Base-by-base conservation (phyloP, 2,888 invertebrate species). In the Hypercompe scribonia region DNA sequence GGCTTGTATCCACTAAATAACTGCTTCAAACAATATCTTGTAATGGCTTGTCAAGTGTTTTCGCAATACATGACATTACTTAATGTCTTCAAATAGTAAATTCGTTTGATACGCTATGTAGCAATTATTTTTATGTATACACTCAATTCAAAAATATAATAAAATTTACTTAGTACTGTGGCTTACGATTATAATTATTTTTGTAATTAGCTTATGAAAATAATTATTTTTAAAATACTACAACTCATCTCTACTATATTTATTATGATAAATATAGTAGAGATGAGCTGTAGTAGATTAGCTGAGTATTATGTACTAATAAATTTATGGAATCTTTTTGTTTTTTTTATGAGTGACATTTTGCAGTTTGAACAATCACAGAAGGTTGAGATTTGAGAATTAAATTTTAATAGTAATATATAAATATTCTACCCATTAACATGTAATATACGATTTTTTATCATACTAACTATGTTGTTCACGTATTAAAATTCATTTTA, bases 381-480 rank as follows among this genome's bases (percentile, higher is more conserved):
- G n/a, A 28, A 65, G 65, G 64, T 76, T 78, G 72, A 46, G 42
- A 46, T 46, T 42, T 31, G 33, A 46, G 66, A 42, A 76, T 67
- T 61, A 65, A 64, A n/a, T 73, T 70, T 61, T 72, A 67, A 66
- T 68, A 66, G 58, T 66, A 71, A 71, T 71, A 76, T 68, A 79
- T 73, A 76, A 75, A 70, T 74, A 82, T 74, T 81, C 74, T 79
- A 81, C 78, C 74, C 61, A 67, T 33, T 73, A 73, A 64, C 63
- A 72, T 50, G 67, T 66, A 31, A 66, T 24, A 50, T 73, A 66
- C 50, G 42, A 70, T 73, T 67, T n/a, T 63, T 82, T 80, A 76
- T 74, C 73, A 76, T 76, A 74, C 63, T 71, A 84, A 76, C 76
- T 84, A 83, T 77, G 77, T 75, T 82, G 78, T 69, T 69, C 39